Percentiles rank a stretch among this genome's conserved stretches.
These are phyloP conservation scores for Ornithoptera priamus DNA, from an alignment of 2,888 invertebrate genomes.

Conservation along the genomic window DNA sequence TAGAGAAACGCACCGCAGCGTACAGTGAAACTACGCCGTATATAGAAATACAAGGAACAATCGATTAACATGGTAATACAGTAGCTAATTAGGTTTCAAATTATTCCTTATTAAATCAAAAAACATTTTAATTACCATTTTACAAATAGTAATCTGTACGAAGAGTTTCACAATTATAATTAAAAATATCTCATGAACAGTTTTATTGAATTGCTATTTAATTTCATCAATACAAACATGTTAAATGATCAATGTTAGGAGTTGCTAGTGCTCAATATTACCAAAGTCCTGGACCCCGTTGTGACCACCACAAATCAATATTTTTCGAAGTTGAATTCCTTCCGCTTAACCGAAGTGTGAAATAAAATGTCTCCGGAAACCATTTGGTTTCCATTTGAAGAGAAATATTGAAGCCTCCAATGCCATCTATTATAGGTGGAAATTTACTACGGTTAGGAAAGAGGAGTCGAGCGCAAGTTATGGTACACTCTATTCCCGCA, in stretches of 20 bases:
- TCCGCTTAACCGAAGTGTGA: slow-evolving; percentile 53
- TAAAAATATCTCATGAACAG: no score
- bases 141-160: no score
- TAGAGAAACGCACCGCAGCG: neutral
- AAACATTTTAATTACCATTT: no score
- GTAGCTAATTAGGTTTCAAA: neutral
- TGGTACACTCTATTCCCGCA: slow-evolving; percentile 60
- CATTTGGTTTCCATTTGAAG: slow-evolving; percentile 50
- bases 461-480: slow-evolving; percentile 54
- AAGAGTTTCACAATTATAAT: no score
- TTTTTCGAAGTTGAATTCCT: slow-evolving; percentile 44
- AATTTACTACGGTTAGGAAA: slow-evolving; percentile 53
- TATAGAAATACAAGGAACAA: neutral
- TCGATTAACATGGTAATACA: neutral
- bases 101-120: neutral
- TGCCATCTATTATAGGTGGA: slow-evolving; percentile 49
- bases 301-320: slow-evolving; percentile 12
- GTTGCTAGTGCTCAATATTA: neutral
- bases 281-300: slow-evolving; percentile 11
- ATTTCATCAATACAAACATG: no score
- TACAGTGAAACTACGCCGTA: neutral
- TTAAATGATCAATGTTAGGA: neutral
- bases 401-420: slow-evolving; percentile 62
- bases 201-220: no score
- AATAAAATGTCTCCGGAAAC: slow-evolving; percentile 59